Base-by-base conservation (phyloP, 2,888 invertebrate genomes). In the Calephelis perditalis region DNA sequence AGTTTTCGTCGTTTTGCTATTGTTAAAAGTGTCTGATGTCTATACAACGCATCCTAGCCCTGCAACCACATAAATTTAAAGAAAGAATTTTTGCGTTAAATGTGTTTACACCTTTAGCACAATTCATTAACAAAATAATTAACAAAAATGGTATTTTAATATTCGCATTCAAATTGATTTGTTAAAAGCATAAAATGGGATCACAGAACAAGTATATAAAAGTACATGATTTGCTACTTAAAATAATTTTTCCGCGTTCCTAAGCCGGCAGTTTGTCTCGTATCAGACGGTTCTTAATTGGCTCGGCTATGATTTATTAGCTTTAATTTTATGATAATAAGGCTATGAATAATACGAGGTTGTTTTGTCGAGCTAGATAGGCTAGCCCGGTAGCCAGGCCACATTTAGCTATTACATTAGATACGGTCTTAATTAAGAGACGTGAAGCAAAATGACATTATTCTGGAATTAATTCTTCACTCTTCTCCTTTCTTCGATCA, bases 321-420 rank as follows among this genome's bases (percentile, higher is more conserved):
- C 79, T 79, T 86, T 86, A 88, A 87, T 87, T 85, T 85, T 86
- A 88, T 88, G 84, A 79, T 86, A 88, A 88, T 88, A 72, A 86
- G 83, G 72, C 81, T 82, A 83, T 84, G 85, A 84, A 86, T 85
- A 84, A 82, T 83, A 81, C 79, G 76, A 73, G 64, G 66, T 67
- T 67, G 66, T 69, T 69, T 69, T 68, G 68, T 64, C 55, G 62
- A 62, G 64, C 65, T 65, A 64, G 67, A 67, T 65, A 65, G 63
- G 65, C 66, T 61, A 61, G 63, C 55, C 26, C 56, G 57, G 62
- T 57, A 54, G 54, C 54, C 35, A 54, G 54, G 11, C 36, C n/a
- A 36, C 54, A 36, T 36, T 54, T 36, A 54, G 54, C 36, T 52
- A 35, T 52, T 52, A 40, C 40, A 40, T 35, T 52, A 52, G 52